These are phyloP conservation scores for Limosa lapponica DNA, from an alignment of 2,797 vertebrate species.

Conservation along the genomic window DNA sequence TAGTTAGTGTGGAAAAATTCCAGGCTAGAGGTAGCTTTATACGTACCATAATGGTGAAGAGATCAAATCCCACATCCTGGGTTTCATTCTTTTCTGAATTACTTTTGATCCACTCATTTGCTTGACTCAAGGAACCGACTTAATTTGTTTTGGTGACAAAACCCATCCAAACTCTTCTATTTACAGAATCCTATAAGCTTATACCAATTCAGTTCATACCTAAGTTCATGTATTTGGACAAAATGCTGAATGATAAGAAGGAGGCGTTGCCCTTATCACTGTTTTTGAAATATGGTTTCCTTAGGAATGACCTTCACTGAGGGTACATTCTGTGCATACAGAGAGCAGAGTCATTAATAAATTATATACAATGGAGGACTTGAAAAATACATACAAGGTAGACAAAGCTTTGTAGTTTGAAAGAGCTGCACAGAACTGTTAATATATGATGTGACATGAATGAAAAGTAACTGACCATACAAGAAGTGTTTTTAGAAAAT, in stretches of 20 bases:
- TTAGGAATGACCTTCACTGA: conserved; percentile 58
- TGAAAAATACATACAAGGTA: conserved; percentile 1
- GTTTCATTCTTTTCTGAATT: neutral
- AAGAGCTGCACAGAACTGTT: neutral
- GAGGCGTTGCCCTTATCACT: conserved; percentile 16
- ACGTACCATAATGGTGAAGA: neutral
- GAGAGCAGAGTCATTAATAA: conserved; percentile 38
- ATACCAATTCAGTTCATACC: neutral
- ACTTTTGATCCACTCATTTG: neutral
- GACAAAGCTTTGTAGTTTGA: neutral
- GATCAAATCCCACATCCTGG: neutral
- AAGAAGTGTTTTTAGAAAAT: neutral
- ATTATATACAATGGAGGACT: neutral
- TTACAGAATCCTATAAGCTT: neutral
- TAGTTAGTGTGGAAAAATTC: neutral
- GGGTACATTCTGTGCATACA: conserved; percentile 17
- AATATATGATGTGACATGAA: neutral
- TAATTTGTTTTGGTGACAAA: neutral
- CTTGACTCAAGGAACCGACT: neutral
- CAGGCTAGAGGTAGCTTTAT: neutral
- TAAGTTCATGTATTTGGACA: conserved; percentile 7
- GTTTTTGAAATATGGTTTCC: conserved; percentile 44
- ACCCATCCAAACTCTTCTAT: neutral
- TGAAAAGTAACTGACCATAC: neutral
- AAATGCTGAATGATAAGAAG: conserved; percentile 58